Evolutionary conservation across 2,888 invertebrate species (phyloP), one percentile per base, ranked within the genome.

Genomic region (Caradrina kadenii): DNA sequence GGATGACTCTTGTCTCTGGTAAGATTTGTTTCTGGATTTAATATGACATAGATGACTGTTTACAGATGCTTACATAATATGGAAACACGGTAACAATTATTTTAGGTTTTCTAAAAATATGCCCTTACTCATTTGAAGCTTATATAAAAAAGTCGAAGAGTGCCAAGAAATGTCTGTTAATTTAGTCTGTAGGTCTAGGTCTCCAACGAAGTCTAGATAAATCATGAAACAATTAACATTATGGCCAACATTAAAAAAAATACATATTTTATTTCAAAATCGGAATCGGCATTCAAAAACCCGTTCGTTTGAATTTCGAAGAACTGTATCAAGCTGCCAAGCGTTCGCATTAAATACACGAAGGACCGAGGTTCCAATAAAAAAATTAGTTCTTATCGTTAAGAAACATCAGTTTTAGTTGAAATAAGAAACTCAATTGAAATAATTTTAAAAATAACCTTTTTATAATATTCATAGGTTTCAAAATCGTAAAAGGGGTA

Each of bases 1-100:
- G 99, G 99, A 99, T 99, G 98, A 98, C 98, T 15, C 98, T 99
- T 88, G 96, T 99, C 48, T 98, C 98, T 88, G 98, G 98, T 98
- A 91, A 94, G 93, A 45, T 42, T 39, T 35, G 19, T 0, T 31
- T 61, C 10, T 50, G 3, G 2, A 70, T 53, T n/a, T 0, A 22
- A 22, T 19, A 55, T 26, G 11, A 10, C 10, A 17, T 21, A 6
- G 10, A 8, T n/a, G 26, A 45, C 6, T 35, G 3, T 35, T 39
- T 13, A 39, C 8, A 35, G 35, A 35, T 35, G 35, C 35, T 1
- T 35, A 35, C 1, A 35, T 8, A 8, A 35, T 0, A 1, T 7
- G 1, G 8, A 35, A 8, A 8, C 7, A 17, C 10, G 1, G 11
- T 10, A 60, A 26, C 52, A 15, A 53, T 31, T 76, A 54, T 65